Conservation (phyloP, 37 sponge, comb jelly and placozoan genomes). For the Bolinopsis microptera region DNA sequence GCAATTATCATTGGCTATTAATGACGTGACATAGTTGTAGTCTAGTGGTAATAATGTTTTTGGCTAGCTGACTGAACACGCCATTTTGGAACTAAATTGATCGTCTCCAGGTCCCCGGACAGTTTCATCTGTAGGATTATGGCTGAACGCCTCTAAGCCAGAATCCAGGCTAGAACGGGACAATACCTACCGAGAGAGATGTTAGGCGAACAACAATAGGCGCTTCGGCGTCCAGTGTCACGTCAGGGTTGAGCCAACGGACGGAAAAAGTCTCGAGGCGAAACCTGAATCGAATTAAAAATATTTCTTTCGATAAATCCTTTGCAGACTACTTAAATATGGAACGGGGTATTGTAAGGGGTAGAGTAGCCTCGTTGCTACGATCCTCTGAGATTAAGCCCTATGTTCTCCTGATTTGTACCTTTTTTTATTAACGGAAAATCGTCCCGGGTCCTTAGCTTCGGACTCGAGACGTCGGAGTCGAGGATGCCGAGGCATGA, state of each 20-base stretch:
- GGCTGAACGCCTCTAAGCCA: slow-evolving; percentile 90
- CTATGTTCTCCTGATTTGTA: slow-evolving; percentile 66
- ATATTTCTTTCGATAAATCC: slow-evolving; percentile 76
- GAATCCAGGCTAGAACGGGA: slow-evolving; percentile 88
- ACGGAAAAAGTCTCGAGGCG: slow-evolving; percentile 56
- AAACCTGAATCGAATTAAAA: slow-evolving; percentile 66
- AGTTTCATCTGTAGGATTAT: slow-evolving; percentile 88
- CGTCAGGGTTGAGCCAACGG: slow-evolving; percentile 62
- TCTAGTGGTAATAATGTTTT: too few species aligned
- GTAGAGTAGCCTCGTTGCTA: slow-evolving; percentile 82
- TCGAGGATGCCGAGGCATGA: too few species aligned
- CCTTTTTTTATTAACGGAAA: background rate
- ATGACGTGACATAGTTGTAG: too few species aligned
- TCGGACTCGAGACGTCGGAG: too few species aligned
- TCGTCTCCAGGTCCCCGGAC: too few species aligned
- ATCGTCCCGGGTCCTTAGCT: background rate
- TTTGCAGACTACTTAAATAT: slow-evolving; percentile 86
- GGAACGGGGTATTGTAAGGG: slow-evolving; percentile 87
- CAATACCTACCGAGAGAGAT: slow-evolving; percentile 72
- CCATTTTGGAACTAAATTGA: too few species aligned
- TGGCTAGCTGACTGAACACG: too few species aligned
- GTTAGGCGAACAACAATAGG: slow-evolving; percentile 70
- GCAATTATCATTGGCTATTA: too few species aligned
- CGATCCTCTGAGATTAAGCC: slow-evolving; percentile 84
- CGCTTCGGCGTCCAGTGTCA: slow-evolving; percentile 64